A percentile compares a stretch with the other conserved stretches of the same genome.
phyloP scores from a whole-genome alignment of 2,888 invertebrate genomes.

The Osedax frankpressi region DNA sequence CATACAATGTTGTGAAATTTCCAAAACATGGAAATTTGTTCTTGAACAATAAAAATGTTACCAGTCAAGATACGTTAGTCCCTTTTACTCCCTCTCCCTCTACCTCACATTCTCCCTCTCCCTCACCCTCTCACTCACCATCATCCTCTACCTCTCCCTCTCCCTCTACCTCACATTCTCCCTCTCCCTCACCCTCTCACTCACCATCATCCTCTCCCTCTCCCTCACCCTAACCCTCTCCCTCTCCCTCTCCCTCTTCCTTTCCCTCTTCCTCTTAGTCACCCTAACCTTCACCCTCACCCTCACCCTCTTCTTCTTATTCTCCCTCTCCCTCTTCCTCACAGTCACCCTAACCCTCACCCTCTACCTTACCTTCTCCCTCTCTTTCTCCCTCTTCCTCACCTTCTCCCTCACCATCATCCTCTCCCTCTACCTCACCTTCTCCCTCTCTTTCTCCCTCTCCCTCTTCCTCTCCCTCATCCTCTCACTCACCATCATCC shows the following conservation, averaged over 20 bases:
- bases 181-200: neutral
- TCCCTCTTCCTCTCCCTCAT: neutral
- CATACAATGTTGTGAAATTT: neutral
- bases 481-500: conserved; percentile 33
- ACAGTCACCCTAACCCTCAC: too few relatives aligned
- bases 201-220: neutral
- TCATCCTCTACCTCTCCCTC: too few relatives aligned
- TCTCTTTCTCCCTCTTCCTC: too few relatives aligned
- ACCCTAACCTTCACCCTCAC: too few relatives aligned
- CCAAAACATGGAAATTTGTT: neutral
- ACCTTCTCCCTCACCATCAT: conserved; percentile 33
- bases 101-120: neutral
- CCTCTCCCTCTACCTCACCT: too few relatives aligned
- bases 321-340: neutral
- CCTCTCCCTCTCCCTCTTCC: too few relatives aligned
- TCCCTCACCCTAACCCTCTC: neutral
- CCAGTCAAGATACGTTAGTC: neutral
- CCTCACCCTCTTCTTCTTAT: neutral
- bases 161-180: too few relatives aligned
- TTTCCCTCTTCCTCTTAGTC: too few relatives aligned
- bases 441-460: conserved; percentile 57
- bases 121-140: too few relatives aligned
- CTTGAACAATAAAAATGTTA: neutral
- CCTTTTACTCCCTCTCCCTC: neutral
- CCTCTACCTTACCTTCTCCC: too few relatives aligned